Evolutionary conservation across 2,797 vertebrate species (phyloP), one percentile per base, ranked within the genome.

Genomic region (Neomorphus geoffroyi): DNA sequence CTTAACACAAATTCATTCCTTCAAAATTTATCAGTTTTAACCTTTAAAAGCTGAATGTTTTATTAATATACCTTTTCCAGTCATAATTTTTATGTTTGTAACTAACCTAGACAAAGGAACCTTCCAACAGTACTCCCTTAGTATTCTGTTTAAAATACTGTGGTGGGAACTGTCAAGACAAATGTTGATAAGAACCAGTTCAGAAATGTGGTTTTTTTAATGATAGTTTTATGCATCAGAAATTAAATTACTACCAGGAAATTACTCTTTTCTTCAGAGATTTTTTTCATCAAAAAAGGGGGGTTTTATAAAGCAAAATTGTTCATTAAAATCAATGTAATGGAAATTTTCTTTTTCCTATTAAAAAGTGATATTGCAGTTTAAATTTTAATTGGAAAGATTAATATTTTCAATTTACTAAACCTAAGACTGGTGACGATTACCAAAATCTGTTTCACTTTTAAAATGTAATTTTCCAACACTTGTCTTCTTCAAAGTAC

Each of bases 281-380:
- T 1, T 37, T 23, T 54, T 70, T 82, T 75, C 5, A 46, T n/a
- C 5, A 6, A 53, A 53, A 46, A 72, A 61, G 2, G 1, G 0
- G 16, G 6, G 7, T 60, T 60, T 4, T 51, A 17, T 26, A 45
- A 45, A 81, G 19, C 10, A 64, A 79, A 93, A 57, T 17, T 56
- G 1, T 39, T 24, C 30, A 79, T 60, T 90, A 66, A 66, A 85
- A 79, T 64, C 8, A 74, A 46, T 39, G 66, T 32, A 70, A 66
- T 51, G 13, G 5, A n/a, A 79, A 27, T 30, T 3, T 57, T 19
- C 53, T 75, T 6, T 41, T 86, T 79, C 11, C n/a, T 21, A 58
- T 58, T 79, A 72, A 70, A 56, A 91, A 74, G 21, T 11, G 10
- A 81, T 37, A 66, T 5, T 73, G 11, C 28, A 83, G 58, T 70